Percentiles rank a stretch among this genome's conserved stretches.
phyloP scores from a whole-genome alignment of 2,888 invertebrate genomes.

The Euphydryas editha region DNA sequence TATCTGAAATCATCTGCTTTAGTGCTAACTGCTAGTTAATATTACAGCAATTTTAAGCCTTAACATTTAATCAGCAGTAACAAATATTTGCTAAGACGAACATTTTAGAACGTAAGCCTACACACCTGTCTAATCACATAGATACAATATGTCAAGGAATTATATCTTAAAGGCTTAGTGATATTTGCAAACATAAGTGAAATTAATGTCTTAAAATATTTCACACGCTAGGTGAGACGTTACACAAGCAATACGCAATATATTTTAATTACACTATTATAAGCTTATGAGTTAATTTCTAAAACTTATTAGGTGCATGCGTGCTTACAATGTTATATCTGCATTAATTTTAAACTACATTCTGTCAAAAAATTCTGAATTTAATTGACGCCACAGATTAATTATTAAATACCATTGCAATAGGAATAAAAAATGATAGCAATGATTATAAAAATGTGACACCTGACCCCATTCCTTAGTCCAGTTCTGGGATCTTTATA shows the following conservation, averaged over 20 bases:
- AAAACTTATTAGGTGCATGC: no score
- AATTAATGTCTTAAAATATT: conserved; percentile 4
- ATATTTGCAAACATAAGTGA: background rate
- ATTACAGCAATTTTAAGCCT: no score
- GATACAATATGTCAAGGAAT: background rate
- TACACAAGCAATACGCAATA: background rate
- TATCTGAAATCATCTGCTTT: no score
- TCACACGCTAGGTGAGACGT: background rate
- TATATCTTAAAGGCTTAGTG: background rate
- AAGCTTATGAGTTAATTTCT: background rate
- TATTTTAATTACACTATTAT: background rate
- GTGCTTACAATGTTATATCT: background rate
- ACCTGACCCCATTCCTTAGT: no score
- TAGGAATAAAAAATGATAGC: conserved; percentile 16
- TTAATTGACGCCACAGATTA: background rate
- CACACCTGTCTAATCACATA: conserved; percentile 1
- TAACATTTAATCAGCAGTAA: background rate
- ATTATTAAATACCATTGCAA: conserved; percentile 19
- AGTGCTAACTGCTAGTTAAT: no score
- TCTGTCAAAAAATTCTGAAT: background rate
- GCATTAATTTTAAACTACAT: background rate
- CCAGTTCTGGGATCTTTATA: no score
- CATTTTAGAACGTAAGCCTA: background rate
- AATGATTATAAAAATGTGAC: conserved; percentile 1
- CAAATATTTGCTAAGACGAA: background rate